Evolutionary conservation across 2,113 vertebrate genomes (phyloP).

Genomic region (Cairina moschata): DNA sequence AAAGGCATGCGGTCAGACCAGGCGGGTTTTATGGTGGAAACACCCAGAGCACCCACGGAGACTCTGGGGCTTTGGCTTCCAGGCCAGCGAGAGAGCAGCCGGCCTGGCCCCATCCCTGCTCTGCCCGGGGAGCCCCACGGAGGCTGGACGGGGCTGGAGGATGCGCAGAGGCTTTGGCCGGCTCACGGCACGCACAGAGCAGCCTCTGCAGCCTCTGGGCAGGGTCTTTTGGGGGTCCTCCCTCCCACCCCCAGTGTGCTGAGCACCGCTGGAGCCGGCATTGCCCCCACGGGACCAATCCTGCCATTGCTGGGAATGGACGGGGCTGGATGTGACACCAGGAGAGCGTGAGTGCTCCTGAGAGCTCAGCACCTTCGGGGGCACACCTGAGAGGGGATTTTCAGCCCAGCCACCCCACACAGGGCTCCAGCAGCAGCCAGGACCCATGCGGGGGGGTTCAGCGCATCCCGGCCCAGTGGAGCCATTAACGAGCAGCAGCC

Average conservation of each 20-base stretch:
- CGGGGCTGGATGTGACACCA: fast-evolving
- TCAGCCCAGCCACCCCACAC: background rate
- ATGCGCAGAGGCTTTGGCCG: background rate
- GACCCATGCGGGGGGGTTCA: background rate
- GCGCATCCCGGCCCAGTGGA: fast-evolving
- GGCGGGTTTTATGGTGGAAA: constrained; percentile 16
- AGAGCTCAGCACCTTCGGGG: fast-evolving
- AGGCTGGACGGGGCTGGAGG: background rate
- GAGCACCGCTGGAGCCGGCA: fast-evolving
- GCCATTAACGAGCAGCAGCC: background rate
- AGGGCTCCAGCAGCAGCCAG: fast-evolving
- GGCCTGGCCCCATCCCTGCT: background rate
- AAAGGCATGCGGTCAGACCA: constrained; percentile 61
- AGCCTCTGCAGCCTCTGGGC: background rate
- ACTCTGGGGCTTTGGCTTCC: background rate
- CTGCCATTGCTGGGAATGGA: fast-evolving
- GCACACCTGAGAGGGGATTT: background rate
- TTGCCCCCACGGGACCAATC: background rate
- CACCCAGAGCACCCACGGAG: constrained; percentile 37
- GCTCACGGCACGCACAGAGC: background rate
- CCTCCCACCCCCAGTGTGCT: no score
- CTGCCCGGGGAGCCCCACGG: background rate
- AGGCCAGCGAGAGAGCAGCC: background rate
- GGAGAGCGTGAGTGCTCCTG: fast-evolving
- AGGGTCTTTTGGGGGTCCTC: background rate